These are phyloP conservation scores for Machaerirhynchus nigripectus DNA, from an alignment of 2,113 vertebrate genomes.

Conservation along the genomic window DNA sequence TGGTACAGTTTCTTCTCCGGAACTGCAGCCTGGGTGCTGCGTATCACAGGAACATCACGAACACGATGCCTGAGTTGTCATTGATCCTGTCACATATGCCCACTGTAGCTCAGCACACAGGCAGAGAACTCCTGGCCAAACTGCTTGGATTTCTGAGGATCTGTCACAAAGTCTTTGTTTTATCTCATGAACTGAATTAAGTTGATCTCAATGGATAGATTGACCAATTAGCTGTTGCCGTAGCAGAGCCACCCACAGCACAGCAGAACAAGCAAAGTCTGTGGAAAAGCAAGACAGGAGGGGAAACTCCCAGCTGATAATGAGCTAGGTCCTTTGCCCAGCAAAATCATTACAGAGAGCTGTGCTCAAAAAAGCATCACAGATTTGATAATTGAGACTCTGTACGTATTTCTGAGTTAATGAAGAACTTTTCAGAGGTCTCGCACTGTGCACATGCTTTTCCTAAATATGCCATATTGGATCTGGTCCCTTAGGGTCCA, in stretches of 20 bases:
- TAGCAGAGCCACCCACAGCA: background rate
- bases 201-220: background rate
- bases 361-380: background rate
- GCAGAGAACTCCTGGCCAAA: background rate
- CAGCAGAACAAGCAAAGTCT: background rate
- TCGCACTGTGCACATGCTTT: accelerated
- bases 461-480: background rate
- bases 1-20: background rate
- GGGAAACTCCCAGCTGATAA: background rate
- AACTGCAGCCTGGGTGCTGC: background rate
- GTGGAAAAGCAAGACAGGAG: background rate
- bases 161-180: background rate
- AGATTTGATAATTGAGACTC: background rate
- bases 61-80: background rate
- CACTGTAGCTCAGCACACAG: background rate
- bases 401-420: background rate
- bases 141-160: background rate
- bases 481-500: background rate
- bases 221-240: background rate
- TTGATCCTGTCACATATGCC: background rate
- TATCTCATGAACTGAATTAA: background rate
- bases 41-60: background rate
- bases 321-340: background rate
- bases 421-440: background rate
- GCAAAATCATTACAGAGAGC: background rate